Evolutionary conservation across 2,797 vertebrate genomes (phyloP).

Genomic region (Falco concolor): DNA sequence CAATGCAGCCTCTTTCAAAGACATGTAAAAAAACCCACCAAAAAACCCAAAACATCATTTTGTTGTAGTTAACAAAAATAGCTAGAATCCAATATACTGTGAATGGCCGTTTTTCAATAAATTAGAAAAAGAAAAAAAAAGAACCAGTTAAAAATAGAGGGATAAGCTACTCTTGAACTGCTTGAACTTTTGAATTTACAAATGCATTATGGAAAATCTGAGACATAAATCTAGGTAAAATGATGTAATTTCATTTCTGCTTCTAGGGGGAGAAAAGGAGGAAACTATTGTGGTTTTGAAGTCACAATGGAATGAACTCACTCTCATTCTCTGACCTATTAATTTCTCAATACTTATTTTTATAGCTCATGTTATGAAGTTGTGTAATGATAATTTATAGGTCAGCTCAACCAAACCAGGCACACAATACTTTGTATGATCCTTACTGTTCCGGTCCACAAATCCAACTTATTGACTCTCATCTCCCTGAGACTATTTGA

Average conservation of each 20-base stretch:
- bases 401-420: neutral
- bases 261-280: constrained; percentile 45
- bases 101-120: neutral
- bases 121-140: neutral
- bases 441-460: neutral
- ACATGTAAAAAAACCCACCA: neutral
- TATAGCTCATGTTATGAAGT: neutral
- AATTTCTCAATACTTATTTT: constrained; percentile 50
- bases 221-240: constrained; percentile 2
- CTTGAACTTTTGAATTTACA: neutral
- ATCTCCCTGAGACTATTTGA: neutral
- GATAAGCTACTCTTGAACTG: neutral
- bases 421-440: neutral
- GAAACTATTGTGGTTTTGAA: constrained; percentile 63
- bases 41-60: neutral
- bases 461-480: neutral
- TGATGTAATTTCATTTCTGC: constrained; percentile 48
- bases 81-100: neutral
- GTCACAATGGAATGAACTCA: constrained; percentile 65
- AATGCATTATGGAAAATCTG: constrained; percentile 51
- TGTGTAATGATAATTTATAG: constrained; percentile 49
- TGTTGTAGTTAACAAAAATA: neutral
- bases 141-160: neutral
- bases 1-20: neutral
- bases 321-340: constrained; percentile 29